phyloP scores from a whole-genome alignment of 2,797 vertebrate species.

The Eospalax fontanierii region DNA sequence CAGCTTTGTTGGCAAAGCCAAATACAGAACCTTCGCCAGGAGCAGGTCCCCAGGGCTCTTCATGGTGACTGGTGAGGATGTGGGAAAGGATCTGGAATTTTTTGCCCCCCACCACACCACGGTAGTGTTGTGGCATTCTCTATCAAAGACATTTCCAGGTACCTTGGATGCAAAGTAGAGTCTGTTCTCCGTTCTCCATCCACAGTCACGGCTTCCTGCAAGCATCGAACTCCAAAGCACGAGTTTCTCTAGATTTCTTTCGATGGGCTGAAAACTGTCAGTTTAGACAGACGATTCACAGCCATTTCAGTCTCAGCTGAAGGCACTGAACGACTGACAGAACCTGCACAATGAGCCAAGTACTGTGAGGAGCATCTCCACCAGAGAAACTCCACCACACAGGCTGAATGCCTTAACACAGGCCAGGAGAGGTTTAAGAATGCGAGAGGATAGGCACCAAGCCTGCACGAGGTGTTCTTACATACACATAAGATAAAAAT shows the following conservation, averaged over 20 bases:
- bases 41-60: background rate
- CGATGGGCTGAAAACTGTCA: background rate
- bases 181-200: too few relatives aligned
- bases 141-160: background rate
- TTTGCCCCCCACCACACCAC: background rate
- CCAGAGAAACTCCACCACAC: background rate
- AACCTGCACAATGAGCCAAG: rapidly evolving
- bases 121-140: background rate
- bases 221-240: background rate
- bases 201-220: background rate
- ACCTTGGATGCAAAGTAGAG: background rate
- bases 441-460: too few relatives aligned
- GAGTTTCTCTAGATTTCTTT: background rate
- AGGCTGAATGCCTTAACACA: rapidly evolving
- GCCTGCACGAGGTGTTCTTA: too few relatives aligned
- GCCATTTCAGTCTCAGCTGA: background rate
- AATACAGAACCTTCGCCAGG: rapidly evolving
- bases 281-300: background rate
- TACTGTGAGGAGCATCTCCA: rapidly evolving
- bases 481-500: too few relatives aligned
- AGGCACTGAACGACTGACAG: too few relatives aligned
- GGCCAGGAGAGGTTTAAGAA: rapidly evolving
- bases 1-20: background rate
- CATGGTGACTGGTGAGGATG: background rate
- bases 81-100: rapidly evolving